Conservation (phyloP, 1,140 invertebrate genomes). For the Pseudomyrmex dendroicus region DNA sequence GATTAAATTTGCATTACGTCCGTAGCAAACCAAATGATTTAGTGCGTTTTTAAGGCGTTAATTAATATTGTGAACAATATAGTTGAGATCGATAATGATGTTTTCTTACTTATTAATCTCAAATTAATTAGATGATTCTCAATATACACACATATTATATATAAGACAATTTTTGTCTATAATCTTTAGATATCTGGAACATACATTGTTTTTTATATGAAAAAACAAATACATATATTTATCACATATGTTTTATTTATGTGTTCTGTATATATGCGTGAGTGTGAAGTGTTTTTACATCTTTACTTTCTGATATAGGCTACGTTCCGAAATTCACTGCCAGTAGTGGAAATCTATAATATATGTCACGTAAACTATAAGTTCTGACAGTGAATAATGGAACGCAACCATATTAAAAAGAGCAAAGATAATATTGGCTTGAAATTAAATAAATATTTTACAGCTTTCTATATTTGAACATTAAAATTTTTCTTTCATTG, state of each 20-base stretch:
- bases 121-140: not conserved
- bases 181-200: not conserved
- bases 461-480: not conserved
- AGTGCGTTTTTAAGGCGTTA: not conserved
- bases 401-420: not conserved
- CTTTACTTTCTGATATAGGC: no score
- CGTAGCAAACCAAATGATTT: constrained; percentile 7
- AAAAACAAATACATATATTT: no score
- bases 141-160: not conserved
- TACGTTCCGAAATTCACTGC: no score
- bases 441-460: not conserved
- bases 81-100: not conserved
- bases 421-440: not conserved
- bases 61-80: constrained; percentile 21
- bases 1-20: constrained; percentile 36
- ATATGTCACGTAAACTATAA: no score
- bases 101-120: not conserved
- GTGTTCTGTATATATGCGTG: no score
- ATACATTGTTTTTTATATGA: not conserved
- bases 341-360: no score
- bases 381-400: no score
- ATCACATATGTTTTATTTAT: no score
- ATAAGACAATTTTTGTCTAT: no score
- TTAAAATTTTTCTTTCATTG: not conserved
- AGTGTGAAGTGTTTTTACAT: no score